Percentiles rank a stretch among this genome's conserved stretches.
Conservation (phyloP, 1,140 invertebrate genomes). For the Pectinophora gossypiella region DNA sequence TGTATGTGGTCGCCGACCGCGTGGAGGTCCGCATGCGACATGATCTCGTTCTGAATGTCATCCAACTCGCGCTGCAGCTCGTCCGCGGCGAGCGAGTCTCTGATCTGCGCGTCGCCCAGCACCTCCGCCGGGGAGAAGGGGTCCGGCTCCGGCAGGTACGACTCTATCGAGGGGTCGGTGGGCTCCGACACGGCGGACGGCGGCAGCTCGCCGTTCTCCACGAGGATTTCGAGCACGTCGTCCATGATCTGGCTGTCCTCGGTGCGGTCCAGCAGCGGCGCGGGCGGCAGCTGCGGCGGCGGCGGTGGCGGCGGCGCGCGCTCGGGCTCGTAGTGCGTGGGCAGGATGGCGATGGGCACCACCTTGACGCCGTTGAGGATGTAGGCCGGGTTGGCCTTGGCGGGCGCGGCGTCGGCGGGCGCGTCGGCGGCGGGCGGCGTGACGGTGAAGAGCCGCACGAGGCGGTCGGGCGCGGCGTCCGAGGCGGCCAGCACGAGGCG, state of each 20-base stretch:
- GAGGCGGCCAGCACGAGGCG: constrained; percentile 45
- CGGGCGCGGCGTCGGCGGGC: constrained; percentile 26
- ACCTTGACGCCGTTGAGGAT: constrained; percentile 71
- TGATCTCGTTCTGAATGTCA: constrained; percentile 61
- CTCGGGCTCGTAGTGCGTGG: constrained; percentile 52
- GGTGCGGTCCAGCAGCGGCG: constrained; percentile 46
- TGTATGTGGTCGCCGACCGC: constrained; percentile 29
- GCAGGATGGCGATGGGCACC: constrained; percentile 68
- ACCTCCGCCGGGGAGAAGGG: constrained; percentile 50
- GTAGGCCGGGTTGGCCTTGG: constrained; percentile 43
- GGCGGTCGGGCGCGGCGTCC: constrained; percentile 40
- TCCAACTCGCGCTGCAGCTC: constrained; percentile 58
- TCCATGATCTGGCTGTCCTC: constrained; percentile 87
- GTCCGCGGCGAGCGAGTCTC: constrained; percentile 48
- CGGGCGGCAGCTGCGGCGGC: constrained; percentile 70
- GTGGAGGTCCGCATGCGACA: constrained; percentile 45
- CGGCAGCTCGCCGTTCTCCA: constrained; percentile 94
- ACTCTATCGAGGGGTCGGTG: constrained; percentile 7
- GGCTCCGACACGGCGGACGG: constrained; percentile 82
- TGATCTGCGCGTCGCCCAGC: constrained; percentile 40
- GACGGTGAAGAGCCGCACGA: constrained; percentile 52
- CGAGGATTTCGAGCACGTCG: constrained; percentile 96
- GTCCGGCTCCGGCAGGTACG: constrained; percentile 11
- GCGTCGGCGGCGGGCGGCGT: constrained; percentile 29
- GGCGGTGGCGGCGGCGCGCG: constrained; percentile 50